phyloP scores from a whole-genome alignment of 2,113 vertebrate genomes.

The Callionymus lyra region DNA sequence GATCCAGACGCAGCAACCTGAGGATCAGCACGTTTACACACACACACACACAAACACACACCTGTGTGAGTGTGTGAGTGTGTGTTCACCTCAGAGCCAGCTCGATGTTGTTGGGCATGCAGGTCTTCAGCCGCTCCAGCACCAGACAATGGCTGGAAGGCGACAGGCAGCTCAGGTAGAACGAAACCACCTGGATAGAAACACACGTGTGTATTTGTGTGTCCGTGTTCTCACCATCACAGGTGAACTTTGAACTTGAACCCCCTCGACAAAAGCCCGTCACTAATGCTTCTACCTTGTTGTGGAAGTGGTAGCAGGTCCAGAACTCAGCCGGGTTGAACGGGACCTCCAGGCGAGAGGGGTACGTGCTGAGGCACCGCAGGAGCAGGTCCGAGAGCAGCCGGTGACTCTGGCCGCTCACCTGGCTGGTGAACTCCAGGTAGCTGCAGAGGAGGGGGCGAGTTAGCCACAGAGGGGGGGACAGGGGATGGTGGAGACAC shows the following conservation, averaged over 20 bases:
- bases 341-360: slow-evolving; percentile 79
- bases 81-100: slow-evolving; percentile 81
- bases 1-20: slow-evolving; percentile 86
- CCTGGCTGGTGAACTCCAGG: slow-evolving; percentile 61
- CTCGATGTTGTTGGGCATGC: slow-evolving; percentile 85
- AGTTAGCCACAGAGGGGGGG: neutral
- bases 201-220: neutral
- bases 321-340: slow-evolving; percentile 89
- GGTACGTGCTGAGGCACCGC: slow-evolving; percentile 87
- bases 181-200: slow-evolving; percentile 78
- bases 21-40: slow-evolving; percentile 45
- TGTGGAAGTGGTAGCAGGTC: slow-evolving; percentile 94
- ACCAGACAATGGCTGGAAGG: slow-evolving; percentile 79
- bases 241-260: no score
- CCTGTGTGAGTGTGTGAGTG: neutral
- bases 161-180: slow-evolving; percentile 85
- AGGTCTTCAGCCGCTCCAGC: slow-evolving; percentile 82
- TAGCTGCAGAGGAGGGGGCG: slow-evolving; percentile 16
- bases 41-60: neutral
- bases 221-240: neutral
- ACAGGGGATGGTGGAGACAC: no score
- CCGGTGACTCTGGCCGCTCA: slow-evolving; percentile 67
- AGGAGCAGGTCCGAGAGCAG: slow-evolving; percentile 85
- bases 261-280: neutral
- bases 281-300: slow-evolving; percentile 69